Conservation (phyloP, 2,113 vertebrate species). For the Aphyosemion australe region DNA sequence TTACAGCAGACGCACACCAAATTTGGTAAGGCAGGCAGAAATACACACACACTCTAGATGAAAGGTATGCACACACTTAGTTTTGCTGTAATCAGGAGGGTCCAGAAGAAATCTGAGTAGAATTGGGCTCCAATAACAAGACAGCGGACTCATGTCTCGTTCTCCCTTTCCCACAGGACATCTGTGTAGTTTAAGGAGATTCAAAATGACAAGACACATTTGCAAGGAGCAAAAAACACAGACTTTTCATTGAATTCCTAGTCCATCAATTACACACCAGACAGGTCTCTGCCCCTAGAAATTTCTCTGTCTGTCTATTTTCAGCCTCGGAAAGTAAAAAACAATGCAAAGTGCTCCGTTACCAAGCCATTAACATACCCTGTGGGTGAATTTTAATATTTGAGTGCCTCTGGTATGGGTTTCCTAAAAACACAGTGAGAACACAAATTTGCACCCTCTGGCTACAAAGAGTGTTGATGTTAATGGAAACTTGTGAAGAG, state of each 20-base stretch:
- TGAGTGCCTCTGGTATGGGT: constrained; percentile 48
- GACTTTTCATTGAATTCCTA: constrained; percentile 34
- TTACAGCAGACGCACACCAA: constrained; percentile 24
- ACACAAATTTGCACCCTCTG: constrained; percentile 53
- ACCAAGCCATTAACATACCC: constrained; percentile 34
- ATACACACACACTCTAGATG: constrained; percentile 1
- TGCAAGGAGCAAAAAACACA: constrained; percentile 52
- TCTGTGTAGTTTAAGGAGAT: constrained; percentile 54
- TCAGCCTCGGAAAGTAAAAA: constrained; percentile 23
- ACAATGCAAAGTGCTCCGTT: constrained; percentile 2
- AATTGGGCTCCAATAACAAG: constrained; percentile 67
- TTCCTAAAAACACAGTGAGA: constrained; percentile 54
- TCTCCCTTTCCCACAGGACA: constrained; percentile 46
- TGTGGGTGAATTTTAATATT: constrained; percentile 65
- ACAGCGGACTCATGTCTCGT: constrained; percentile 39
- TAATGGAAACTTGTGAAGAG: constrained; percentile 48
- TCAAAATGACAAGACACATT: constrained; percentile 60
- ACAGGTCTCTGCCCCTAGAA: constrained; percentile 10
- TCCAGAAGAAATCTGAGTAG: constrained; percentile 60
- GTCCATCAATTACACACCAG: constrained; percentile 54
- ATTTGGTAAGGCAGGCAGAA: constrained; percentile 33
- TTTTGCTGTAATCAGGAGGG: constrained; percentile 59
- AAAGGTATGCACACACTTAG: constrained; percentile 14
- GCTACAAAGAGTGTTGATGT: constrained; percentile 47
- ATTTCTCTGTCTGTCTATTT: constrained; percentile 37